Base-by-base conservation (phyloP, 2,888 invertebrate genomes). In the Capitulum mitella region DNA sequence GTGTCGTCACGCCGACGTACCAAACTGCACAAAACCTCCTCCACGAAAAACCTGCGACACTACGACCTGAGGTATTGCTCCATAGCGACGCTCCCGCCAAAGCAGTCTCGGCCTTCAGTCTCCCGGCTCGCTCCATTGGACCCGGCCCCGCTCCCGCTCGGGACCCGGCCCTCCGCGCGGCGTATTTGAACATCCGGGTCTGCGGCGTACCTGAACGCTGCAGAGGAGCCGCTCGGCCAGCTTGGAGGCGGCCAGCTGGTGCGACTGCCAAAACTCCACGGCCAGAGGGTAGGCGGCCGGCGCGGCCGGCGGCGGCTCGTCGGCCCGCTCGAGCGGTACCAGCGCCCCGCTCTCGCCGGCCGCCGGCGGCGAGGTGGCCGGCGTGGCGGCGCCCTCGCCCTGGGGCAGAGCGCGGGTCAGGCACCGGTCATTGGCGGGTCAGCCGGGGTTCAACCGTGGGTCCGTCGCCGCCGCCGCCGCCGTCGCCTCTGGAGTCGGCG, bases 191-290 rank as follows among this genome's bases (percentile, higher is more conserved):
- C n/a, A n/a, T n/a, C n/a, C n/a, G 43, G 43, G 43, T 43, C 43
- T n/a, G n/a, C n/a, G n/a, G 19, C n/a, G 54, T 70, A 70, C 70
- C 70, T 70, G 70, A 1, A 70, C 70, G 16, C 37, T 32, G 70
- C 16, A 70, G 8, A 70, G 37, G 6, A 70, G 10, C 3, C 37
- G 19, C 22, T 70, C 70, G 19, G 70, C 70, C 37, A 70, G 70
- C 26, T 37, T 70, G 70, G 70, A n/a, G 0, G 70, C 70, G 16
- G 70, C 70, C 70, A 70, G 34, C 37, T 70, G 70, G 37, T 70
- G 70, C 3, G 22, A 16, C 70, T 70, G 70, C 70, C 70, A 70
- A 26, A 70, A 70, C 34, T 70, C 70, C 37, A 70, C 32, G 34
- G 70, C 70, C 37, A 29, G 70, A 16, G 70, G 70, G 70, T 70